Evolutionary conservation across 2,888 invertebrate species (phyloP).

Genomic region (Gryllus longicercus): DNA sequence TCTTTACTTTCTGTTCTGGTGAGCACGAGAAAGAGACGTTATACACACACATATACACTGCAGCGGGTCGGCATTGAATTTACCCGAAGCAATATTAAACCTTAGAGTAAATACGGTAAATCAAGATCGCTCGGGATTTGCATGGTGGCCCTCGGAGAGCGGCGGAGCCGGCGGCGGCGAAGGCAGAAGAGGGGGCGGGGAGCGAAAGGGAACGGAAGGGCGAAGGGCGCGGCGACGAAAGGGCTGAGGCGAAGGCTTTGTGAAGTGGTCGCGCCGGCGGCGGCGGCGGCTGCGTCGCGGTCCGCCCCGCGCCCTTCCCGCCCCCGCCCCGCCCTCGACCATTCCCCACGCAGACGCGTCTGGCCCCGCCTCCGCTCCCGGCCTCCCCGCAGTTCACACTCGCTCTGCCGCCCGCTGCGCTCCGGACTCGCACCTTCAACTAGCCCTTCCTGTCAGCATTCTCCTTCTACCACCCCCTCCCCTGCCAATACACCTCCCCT

Average conservation of each 20-base stretch:
- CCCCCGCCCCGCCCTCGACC: neutral
- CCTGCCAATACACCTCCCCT: no score
- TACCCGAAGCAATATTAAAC: conserved; percentile 36
- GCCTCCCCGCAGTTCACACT: neutral
- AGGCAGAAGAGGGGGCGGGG: neutral
- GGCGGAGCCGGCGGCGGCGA: neutral
- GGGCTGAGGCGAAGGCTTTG: conserved; percentile 17
- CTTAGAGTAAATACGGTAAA: conserved; percentile 36
- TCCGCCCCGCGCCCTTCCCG: neutral
- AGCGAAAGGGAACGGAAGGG: neutral
- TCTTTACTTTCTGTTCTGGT: conserved; percentile 17
- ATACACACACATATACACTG: conserved; percentile 10
- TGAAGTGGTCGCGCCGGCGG: neutral
- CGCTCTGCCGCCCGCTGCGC: no score
- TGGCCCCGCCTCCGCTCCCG: neutral
- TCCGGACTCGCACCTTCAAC: no score
- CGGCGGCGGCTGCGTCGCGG: neutral
- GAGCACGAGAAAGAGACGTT: conserved; percentile 17
- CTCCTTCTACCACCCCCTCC: no score
- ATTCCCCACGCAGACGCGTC: neutral
- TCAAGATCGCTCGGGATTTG: conserved; percentile 33
- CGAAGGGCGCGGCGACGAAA: neutral
- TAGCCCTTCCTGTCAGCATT: no score
- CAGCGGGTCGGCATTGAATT: conserved; percentile 31
- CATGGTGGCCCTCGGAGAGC: neutral